Base-by-base conservation (phyloP, 53 echinoderm and acorn worm genomes). In the Stichopus horrens region DNA sequence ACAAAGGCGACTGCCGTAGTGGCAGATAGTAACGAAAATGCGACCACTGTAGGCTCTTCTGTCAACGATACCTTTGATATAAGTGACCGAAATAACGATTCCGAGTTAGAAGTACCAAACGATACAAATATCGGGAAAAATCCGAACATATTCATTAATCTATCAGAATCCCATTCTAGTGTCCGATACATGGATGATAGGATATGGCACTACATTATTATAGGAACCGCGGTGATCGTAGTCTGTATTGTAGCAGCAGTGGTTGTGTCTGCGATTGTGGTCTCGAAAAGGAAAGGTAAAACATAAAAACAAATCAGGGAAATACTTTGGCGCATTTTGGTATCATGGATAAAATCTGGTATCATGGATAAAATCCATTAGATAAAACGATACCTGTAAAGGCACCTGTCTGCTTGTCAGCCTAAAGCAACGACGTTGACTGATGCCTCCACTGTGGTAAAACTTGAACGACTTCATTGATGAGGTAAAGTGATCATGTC, bases 101-200 rank as follows among this genome's bases (percentile, higher is more conserved):
- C 55, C 51, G 54, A 53, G 8, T 55, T 1, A 8, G 79, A 79
- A 79, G 53, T 79, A 52, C 79, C 79, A 8, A 79, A 79, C 55
- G 79, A 79, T 79, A 79, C 79, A 79, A 53, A 79, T 55, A 54
- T 79, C 53, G 79, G 53, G 6, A 7, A 79, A 79, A 79, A 79
- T n/a, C 37, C 37, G 37, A 18, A 79, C 16, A 79, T 54, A 52
- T 53, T 79, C 19, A 55, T 79, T 0, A 79, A 79, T 55, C 53
- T 55, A 54, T 79, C 79, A 79, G 55, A 79, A 52, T 55, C 79
- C 8, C 55, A 54, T 79, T 79, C 79, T 1, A 19, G 53, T 2
- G 37, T 37, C 53, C 53, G 53, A 8, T 55, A 55, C 19, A 53
- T 79, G 52, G n/a, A 79, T 53, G 13, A 79, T 53, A 79, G 52